Conservation (phyloP, 1,140 invertebrate genomes). For the Venturia canescens region DNA sequence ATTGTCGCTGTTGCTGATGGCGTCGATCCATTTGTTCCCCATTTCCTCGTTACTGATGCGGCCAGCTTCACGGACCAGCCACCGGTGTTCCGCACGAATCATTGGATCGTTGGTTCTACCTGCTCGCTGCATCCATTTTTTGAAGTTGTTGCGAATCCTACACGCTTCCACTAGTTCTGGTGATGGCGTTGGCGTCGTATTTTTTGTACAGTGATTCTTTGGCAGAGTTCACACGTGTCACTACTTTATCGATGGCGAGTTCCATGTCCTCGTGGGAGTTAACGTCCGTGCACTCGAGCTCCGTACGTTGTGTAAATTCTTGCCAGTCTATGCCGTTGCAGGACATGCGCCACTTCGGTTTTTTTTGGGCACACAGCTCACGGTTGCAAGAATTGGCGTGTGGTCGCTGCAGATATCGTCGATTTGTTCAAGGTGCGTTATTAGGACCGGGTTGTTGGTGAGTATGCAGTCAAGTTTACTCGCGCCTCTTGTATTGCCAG, state of each 20-base stretch:
- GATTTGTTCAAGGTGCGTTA: not conserved
- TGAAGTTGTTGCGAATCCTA: not conserved
- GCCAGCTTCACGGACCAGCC: not conserved
- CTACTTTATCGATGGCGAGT: not conserved
- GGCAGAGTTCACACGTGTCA: not conserved
- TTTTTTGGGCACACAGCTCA: not conserved
- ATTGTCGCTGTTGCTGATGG: not conserved
- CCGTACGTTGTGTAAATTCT: not conserved
- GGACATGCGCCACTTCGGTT: not conserved
- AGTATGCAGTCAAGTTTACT: not conserved
- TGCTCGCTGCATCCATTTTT: not conserved
- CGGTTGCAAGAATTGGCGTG: not conserved
- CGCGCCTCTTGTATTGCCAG: not conserved
- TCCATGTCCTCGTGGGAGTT: not conserved
- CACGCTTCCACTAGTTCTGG: not conserved
- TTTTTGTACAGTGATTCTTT: not conserved
- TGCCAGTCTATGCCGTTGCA: not conserved
- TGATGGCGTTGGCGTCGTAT: not conserved
- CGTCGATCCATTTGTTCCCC: not conserved
- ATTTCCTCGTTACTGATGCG: not conserved
- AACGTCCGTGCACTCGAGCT: not conserved
- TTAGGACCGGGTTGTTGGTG: not conserved
- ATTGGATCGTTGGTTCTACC: not conserved
- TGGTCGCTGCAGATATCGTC: not conserved
- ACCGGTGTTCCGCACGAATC: not conserved